Conservation (phyloP, 2,888 invertebrate species). For the Agrotis segetum region DNA sequence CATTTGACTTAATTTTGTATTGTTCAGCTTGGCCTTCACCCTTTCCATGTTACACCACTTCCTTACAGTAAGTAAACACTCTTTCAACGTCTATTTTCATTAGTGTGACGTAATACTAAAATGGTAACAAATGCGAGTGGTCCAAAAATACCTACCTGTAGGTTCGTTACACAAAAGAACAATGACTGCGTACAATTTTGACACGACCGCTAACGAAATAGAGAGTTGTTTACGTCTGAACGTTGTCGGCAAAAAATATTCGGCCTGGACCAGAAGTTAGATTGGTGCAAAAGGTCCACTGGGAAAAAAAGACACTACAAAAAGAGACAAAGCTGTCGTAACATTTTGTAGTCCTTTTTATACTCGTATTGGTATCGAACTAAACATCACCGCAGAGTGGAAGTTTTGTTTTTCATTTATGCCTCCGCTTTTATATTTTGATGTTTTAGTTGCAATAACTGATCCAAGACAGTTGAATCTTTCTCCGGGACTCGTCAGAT, state of each 20-base stretch:
- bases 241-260: conserved; percentile 72
- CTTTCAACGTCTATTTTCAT: conserved; percentile 34
- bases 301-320: not conserved
- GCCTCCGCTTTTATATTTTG: not conserved
- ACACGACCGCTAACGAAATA: conserved; percentile 73
- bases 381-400: not conserved
- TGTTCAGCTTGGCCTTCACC: not conserved
- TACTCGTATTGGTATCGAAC: not conserved
- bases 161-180: conserved; percentile 50
- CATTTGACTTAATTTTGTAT: not conserved
- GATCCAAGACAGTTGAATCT: not conserved
- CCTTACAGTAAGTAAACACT: not conserved
- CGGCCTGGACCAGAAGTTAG: conserved; percentile 47
- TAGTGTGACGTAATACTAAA: conserved; percentile 36
- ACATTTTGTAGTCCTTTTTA: no score
- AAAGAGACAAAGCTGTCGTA: not conserved
- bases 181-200: conserved; percentile 56
- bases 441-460: not conserved
- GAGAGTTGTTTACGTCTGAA: conserved; percentile 84
- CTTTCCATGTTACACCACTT: not conserved
- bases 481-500: not conserved
- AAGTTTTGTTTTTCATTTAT: not conserved
- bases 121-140: conserved; percentile 39
- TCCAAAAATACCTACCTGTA: conserved; percentile 30
- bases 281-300: conserved; percentile 23